Percentiles rank a stretch among this genome's conserved stretches.
These are phyloP conservation scores for Drosophila merina DNA, from an alignment of 2,888 invertebrate species.

Conservation along the genomic window DNA sequence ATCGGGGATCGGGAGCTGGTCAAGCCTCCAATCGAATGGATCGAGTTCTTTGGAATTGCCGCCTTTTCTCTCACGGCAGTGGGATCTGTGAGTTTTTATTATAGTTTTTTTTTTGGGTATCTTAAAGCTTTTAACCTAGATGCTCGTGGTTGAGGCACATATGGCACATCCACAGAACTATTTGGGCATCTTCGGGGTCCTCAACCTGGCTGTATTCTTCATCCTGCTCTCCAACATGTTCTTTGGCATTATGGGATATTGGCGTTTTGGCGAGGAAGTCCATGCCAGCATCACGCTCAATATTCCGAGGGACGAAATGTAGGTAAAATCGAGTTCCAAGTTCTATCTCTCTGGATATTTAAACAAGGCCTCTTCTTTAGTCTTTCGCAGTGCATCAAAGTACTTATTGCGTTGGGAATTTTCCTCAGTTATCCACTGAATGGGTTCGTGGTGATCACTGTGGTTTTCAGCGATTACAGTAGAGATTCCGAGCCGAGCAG, in stretches of 20 bases:
- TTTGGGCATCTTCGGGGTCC: conserved; percentile 93
- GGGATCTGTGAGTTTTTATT: conserved; percentile 87
- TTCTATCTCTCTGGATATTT: neutral
- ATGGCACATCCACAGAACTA: conserved; percentile 95
- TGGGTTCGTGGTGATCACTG: conserved; percentile 97
- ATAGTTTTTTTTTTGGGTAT: fast-evolving
- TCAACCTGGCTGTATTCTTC: conserved; percentile 93
- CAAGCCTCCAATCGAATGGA: conserved; percentile 86
- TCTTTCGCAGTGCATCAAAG: conserved; percentile 90
- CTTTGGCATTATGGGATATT: conserved; percentile 95
- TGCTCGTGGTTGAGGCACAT: conserved; percentile 97
- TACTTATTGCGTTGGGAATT: conserved; percentile 92
- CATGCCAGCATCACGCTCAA: conserved; percentile 94
- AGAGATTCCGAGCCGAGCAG: neutral
- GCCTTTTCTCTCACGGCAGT: conserved; percentile 95
- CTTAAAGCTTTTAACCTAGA: conserved; percentile 84
- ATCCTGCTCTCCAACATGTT: conserved; percentile 91
- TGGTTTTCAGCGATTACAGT: conserved; percentile 88
- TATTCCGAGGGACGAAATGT: conserved; percentile 89
- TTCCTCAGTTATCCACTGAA: conserved; percentile 97
- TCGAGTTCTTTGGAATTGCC: conserved; percentile 94
- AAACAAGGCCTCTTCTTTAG: conserved; percentile 82
- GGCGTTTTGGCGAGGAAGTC: conserved; percentile 90
- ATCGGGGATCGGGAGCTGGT: conserved; percentile 81
- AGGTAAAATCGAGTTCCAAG: conserved; percentile 81